Evolutionary conservation across 2,888 invertebrate species (phyloP).

Genomic region (Dascillus cervinus): DNA sequence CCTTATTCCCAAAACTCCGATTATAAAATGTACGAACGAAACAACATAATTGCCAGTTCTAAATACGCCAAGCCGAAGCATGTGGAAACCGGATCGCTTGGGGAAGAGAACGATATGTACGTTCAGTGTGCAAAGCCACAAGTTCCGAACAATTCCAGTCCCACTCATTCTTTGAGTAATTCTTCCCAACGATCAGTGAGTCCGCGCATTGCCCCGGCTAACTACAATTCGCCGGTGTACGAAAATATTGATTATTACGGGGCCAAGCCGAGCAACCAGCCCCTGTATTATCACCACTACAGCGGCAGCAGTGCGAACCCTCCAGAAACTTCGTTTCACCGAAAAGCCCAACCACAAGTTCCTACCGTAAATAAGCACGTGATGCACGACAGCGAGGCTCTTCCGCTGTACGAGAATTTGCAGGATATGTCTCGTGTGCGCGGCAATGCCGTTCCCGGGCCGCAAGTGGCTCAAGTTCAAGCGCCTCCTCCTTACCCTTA

Average conservation of each 20-base stretch:
- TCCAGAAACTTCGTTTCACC: conserved; percentile 45
- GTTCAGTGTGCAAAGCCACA: conserved; percentile 41
- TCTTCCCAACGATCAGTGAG: conserved; percentile 44
- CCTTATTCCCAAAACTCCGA: conserved; percentile 32
- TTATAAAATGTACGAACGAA: conserved; percentile 59
- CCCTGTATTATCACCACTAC: conserved; percentile 56
- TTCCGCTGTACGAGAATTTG: conserved; percentile 47
- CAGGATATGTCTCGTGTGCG: conserved; percentile 30
- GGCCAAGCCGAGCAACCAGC: conserved; percentile 39
- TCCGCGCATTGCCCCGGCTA: conserved; percentile 28
- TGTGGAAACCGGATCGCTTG: conserved; percentile 53
- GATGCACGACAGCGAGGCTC: conserved; percentile 36
- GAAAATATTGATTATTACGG: conserved; percentile 79
- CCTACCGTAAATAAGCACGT: conserved; percentile 49
- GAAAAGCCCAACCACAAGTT: conserved; percentile 77
- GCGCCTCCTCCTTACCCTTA: conserved; percentile 12
- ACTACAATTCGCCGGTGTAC: conserved; percentile 51
- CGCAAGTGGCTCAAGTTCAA: conserved; percentile 36
- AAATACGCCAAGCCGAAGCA: conserved; percentile 72
- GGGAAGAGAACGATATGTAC: conserved; percentile 40
- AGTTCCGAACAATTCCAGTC: conserved; percentile 41
- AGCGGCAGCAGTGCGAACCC: conserved; percentile 42
- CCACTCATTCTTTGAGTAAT: conserved; percentile 55
- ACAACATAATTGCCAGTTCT: conserved; percentile 67
- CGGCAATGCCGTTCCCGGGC: conserved; percentile 36